Base-by-base conservation (phyloP, 2,888 invertebrate species). In the Adelognathus sp. region DNA sequence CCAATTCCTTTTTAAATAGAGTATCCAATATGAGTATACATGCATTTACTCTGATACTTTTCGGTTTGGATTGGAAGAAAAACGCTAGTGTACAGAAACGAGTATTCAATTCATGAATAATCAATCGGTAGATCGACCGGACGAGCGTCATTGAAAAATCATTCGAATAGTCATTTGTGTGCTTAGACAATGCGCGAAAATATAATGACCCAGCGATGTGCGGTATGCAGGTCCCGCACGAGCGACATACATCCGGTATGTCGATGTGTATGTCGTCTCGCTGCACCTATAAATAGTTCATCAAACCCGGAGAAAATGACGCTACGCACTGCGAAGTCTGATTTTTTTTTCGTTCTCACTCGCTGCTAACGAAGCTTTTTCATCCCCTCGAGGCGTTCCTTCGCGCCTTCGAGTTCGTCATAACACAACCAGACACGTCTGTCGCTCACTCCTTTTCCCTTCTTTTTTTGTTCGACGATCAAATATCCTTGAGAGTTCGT, bases 261-360 rank as follows among this genome's bases (percentile, higher is more conserved):
- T 50, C 36, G 24, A 36, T 54, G 39, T 39, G 54, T 60, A 46
- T 18, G 67, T 56, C 29, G 61, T 27, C 39, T 21, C 64, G 71
- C 75, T 79, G 79, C 79, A 58, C 79, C 79, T 74, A 79, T 79
- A 79, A 81, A 81, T 79, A 76, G 81, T 81, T 79, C 79, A 81
- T 81, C 79, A 81, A 79, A 81, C 81, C 67, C 70, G n/a, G n/a
- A 31, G 61, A 66, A 71, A 69, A 54, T n/a, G 18, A n/a, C 24
- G 44, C 56, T 33, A 67, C 14, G 50, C 31, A 41, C 39, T 33
- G 31, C 41, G 18, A 16, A 33, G 39, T 76, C 56, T n/a, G 56
- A 1, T 21, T 33, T 69, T 60, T 73, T 60, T 74, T 60, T 58
- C 60, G 29, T 67, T 70, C 58, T 41, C 52, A 63, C n/a, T n/a